A percentile compares a stretch with the other conserved stretches of the same genome.
Conservation (phyloP, 1,140 invertebrate species). For the Drosophila simulans region DNA sequence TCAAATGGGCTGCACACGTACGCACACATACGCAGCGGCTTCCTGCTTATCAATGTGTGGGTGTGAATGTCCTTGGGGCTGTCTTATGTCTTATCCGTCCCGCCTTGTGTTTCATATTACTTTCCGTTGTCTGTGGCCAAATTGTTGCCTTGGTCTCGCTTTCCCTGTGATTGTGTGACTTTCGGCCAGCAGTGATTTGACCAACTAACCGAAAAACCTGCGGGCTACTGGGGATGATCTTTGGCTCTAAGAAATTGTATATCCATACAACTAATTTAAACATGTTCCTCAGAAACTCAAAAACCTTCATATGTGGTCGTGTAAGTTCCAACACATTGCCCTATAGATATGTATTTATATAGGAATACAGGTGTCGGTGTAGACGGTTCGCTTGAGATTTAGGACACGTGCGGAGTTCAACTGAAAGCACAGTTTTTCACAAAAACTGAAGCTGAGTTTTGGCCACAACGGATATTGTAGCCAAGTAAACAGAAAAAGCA, state of each 20-base stretch:
- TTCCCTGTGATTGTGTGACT: constrained; percentile 63
- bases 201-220: constrained; percentile 56
- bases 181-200: constrained; percentile 63
- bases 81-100: constrained; percentile 10
- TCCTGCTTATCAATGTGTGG: constrained; percentile 25
- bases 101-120: constrained; percentile 7
- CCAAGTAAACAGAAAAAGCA: constrained; percentile 62
- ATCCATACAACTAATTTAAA: neutral
- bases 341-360: neutral
- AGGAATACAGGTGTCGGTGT: constrained; percentile 57
- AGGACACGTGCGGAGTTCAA: constrained; percentile 58
- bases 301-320: too few relatives aligned
- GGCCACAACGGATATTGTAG: constrained; percentile 66
- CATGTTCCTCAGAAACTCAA: too few relatives aligned
- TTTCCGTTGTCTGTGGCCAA: constrained; percentile 35
- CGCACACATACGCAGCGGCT: constrained; percentile 32
- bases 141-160: constrained; percentile 59
- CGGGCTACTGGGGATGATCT: constrained; percentile 4
- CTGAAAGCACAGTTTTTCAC: constrained; percentile 37
- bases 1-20: constrained; percentile 66
- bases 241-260: neutral
- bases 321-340: too few relatives aligned
- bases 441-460: constrained; percentile 1
- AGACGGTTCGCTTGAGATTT: constrained; percentile 55
- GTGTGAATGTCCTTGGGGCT: constrained; percentile 57